Evolutionary conservation across 2,797 vertebrate genomes (phyloP).

Genomic region (Phrynocephalus guinanensis): DNA sequence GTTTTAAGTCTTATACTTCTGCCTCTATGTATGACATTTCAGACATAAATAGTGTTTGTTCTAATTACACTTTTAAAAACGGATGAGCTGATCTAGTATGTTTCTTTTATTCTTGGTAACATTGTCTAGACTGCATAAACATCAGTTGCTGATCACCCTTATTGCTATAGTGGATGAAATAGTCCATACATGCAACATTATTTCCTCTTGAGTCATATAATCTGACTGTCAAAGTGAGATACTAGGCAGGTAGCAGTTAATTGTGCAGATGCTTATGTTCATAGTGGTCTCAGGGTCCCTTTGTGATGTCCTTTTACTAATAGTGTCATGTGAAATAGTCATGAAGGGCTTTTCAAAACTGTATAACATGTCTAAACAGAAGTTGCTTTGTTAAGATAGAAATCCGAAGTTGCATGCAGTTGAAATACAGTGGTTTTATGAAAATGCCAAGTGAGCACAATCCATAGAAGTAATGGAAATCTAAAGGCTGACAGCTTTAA

Average conservation of each 20-base stretch:
- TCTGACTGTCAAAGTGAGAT: neutral
- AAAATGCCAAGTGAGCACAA: conserved; percentile 1
- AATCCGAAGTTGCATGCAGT: neutral
- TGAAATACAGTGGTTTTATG: conserved; percentile 6
- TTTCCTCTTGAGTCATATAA: neutral
- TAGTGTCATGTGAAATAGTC: conserved; percentile 18
- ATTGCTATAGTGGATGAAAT: neutral
- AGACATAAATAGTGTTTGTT: neutral
- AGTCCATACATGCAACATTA: neutral
- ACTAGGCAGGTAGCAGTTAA: conserved; percentile 4
- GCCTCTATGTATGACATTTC: neutral
- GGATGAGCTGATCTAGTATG: neutral
- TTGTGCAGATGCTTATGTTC: neutral
- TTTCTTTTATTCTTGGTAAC: neutral
- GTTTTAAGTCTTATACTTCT: neutral
- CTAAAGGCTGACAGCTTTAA: neutral
- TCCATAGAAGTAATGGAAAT: neutral
- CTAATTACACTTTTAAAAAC: neutral
- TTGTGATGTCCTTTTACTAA: conserved; percentile 3
- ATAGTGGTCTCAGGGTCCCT: neutral
- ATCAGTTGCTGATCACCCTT: neutral
- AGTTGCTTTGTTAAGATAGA: conserved; percentile 31
- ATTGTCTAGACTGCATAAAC: neutral
- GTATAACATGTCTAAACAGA: conserved; percentile 5
- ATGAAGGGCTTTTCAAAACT: conserved; percentile 31